Conservation (phyloP, 2,113 vertebrate genomes). For the Vulpes vulpes region DNA sequence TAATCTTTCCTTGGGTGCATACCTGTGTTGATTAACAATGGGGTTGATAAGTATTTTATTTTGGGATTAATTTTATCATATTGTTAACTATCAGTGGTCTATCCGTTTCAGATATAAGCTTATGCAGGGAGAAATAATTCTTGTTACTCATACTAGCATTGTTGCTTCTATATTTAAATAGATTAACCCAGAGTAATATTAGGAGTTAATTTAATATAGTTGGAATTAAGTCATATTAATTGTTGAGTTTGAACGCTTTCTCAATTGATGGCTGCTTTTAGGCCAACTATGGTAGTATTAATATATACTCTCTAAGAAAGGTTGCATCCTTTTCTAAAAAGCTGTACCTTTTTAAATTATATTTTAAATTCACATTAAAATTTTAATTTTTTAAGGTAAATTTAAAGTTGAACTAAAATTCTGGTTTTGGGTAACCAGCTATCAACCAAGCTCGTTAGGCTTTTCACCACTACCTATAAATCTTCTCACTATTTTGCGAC, state of each 20-base stretch:
- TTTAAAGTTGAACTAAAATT: not conserved
- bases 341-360: not conserved
- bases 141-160: not conserved
- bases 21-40: not conserved
- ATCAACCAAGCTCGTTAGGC: not conserved
- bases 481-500: not conserved
- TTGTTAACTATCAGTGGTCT: too few relatives aligned
- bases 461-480: not conserved
- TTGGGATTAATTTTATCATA: too few relatives aligned
- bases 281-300: not conserved
- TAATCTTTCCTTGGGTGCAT: too few relatives aligned
- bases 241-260: not conserved
- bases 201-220: not conserved
- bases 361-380: not conserved
- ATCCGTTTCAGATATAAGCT: not conserved
- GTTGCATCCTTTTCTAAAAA: not conserved
- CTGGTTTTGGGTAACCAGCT: not conserved
- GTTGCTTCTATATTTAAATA: not conserved
- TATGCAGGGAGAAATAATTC: not conserved
- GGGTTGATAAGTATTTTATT: too few relatives aligned
- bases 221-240: not conserved
- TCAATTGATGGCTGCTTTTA: conserved; percentile 43
- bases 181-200: too few relatives aligned
- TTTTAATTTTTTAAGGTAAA: not conserved
- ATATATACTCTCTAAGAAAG: too few relatives aligned